A percentile compares a stretch with the other conserved stretches of the same genome.
These are phyloP conservation scores for Dasyprocta punctata DNA, from an alignment of 2,113 vertebrate species.

Conservation along the genomic window DNA sequence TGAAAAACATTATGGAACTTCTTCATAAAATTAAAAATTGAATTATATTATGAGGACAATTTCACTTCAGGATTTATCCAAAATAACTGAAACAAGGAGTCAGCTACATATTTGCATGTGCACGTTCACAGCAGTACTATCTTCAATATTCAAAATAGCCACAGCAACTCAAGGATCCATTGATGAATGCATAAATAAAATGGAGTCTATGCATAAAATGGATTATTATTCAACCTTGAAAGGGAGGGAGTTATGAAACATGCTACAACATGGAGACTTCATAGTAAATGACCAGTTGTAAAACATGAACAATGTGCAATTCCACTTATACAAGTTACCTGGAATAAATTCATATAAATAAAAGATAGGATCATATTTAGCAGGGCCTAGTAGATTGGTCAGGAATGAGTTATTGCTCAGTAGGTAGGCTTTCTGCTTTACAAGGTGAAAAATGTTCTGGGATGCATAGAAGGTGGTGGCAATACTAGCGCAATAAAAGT, in stretches of 20 bases:
- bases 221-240: neutral
- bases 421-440: neutral
- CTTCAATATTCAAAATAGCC: neutral
- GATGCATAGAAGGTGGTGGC: neutral
- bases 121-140: neutral
- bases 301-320: neutral
- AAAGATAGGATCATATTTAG: neutral
- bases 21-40: neutral
- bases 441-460: neutral
- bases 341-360: neutral
- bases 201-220: too few relatives aligned
- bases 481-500: neutral
- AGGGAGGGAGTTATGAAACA: neutral
- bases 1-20: neutral
- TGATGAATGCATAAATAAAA: neutral
- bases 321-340: neutral
- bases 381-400: fast-evolving
- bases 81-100: neutral
- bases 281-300: neutral
- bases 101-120: neutral
- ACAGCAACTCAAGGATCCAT: neutral
- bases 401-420: neutral
- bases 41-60: neutral
- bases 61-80: neutral
- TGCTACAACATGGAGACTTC: neutral